Evolutionary conservation across 2,888 invertebrate species (phyloP).

Genomic region (Eupithecia tripunctaria): DNA sequence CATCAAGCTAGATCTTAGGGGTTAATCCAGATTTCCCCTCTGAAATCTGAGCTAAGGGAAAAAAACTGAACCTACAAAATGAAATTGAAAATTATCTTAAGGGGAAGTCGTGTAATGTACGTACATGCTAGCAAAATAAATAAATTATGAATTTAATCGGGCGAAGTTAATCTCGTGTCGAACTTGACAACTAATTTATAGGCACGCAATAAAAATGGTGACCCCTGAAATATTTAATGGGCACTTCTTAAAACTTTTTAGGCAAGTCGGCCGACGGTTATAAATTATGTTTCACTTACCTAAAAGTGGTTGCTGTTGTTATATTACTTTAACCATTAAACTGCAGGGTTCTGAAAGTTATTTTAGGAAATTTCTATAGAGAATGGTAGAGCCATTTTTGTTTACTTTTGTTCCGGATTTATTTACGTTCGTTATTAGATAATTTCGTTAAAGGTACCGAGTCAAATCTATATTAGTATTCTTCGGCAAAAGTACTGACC

Average conservation of each 20-base stretch:
- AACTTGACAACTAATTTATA: slow-evolving; percentile 45
- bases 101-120: too few relatives aligned
- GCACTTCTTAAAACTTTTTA: slow-evolving; percentile 30
- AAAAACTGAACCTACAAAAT: too few relatives aligned
- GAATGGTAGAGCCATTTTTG: neutral
- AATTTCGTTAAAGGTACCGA: neutral
- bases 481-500: neutral
- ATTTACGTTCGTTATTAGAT: neutral
- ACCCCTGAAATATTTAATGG: slow-evolving; percentile 40
- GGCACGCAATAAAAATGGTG: slow-evolving; percentile 40
- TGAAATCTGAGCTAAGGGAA: too few relatives aligned
- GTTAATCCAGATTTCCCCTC: too few relatives aligned
- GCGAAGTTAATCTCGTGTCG: slow-evolving; percentile 43
- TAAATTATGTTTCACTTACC: slow-evolving; percentile 32
- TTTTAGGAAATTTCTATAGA: neutral
- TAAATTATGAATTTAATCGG: slow-evolving; percentile 29
- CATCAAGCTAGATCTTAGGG: too few relatives aligned
- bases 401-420: neutral
- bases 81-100: too few relatives aligned
- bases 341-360: neutral
- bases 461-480: slow-evolving; percentile 6
- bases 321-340: neutral
- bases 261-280: slow-evolving; percentile 32
- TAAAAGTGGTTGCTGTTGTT: slow-evolving; percentile 15
- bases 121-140: neutral